These are phyloP conservation scores for Ruditapes philippinarum DNA, from an alignment of 1,140 invertebrate genomes.

Conservation along the genomic window DNA sequence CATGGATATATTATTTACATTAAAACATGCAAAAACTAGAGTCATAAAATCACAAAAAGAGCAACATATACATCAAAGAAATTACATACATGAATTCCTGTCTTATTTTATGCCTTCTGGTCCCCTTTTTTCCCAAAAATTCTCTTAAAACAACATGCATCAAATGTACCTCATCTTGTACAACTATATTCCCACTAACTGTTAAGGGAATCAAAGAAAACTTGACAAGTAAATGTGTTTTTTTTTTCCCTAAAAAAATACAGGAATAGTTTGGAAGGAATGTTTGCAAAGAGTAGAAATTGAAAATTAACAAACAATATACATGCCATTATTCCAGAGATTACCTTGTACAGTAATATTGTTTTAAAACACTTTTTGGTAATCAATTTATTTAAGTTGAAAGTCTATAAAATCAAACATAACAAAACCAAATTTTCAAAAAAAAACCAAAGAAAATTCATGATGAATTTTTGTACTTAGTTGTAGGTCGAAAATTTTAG, in stretches of 20 bases:
- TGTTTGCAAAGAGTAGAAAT: not conserved
- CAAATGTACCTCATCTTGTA: too few species aligned
- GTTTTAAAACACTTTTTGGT: too few species aligned
- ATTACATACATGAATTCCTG: conserved; percentile 15
- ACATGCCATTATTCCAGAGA: not conserved
- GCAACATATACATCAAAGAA: not conserved
- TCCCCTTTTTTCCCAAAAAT: not conserved
- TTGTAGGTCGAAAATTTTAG: too few species aligned
- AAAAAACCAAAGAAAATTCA: too few species aligned
- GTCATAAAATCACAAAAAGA: not conserved
- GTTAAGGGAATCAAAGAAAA: not conserved
- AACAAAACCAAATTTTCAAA: too few species aligned
- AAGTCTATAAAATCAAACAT: too few species aligned
- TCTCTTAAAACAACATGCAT: not conserved
- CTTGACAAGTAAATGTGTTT: not conserved
- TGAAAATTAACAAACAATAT: not conserved
- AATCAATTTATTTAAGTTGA: too few species aligned
- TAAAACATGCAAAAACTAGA: not conserved
- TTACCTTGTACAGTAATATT: too few species aligned
- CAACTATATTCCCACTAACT: too few species aligned
- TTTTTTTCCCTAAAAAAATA: not conserved
- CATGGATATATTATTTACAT: not conserved
- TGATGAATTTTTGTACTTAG: too few species aligned
- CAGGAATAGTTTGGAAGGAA: not conserved
- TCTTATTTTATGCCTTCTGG: not conserved